Evolutionary conservation across 1,140 invertebrate species (phyloP).

Genomic region (Steinernema khuongi): DNA sequence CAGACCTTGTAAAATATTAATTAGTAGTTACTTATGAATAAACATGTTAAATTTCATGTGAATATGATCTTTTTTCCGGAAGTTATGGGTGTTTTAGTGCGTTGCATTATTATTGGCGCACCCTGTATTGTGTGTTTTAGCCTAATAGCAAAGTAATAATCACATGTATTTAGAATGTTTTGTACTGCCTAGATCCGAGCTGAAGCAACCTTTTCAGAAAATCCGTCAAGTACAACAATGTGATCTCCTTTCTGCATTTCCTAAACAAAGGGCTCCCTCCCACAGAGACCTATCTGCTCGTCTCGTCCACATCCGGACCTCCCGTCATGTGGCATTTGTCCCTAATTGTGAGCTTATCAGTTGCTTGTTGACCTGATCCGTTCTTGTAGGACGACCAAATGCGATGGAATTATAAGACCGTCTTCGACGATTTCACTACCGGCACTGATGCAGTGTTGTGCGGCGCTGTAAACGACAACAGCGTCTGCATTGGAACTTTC

Average conservation of each 20-base stretch:
- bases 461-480: slow-evolving; percentile 25
- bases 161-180: no score
- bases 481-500: slow-evolving; percentile 48
- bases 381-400: slow-evolving; percentile 22
- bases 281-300: slow-evolving; percentile 38
- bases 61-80: no score
- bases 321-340: slow-evolving; percentile 38
- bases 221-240: slow-evolving; percentile 39
- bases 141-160: no score
- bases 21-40: no score
- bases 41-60: no score
- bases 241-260: slow-evolving; percentile 43
- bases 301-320: slow-evolving; percentile 48
- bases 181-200: background rate
- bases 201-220: slow-evolving; percentile 41
- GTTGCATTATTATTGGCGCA: no score
- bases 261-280: slow-evolving; percentile 24
- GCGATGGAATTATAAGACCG: slow-evolving; percentile 33
- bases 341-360: slow-evolving; percentile 24
- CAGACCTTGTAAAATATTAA: no score
- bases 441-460: slow-evolving; percentile 36
- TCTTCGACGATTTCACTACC: slow-evolving; percentile 38
- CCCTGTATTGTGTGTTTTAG: no score
- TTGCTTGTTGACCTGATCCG: background rate
- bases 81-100: no score